These are phyloP conservation scores for Oscheius sp. DNA, from an alignment of 2,888 invertebrate species.

Conservation along the genomic window DNA sequence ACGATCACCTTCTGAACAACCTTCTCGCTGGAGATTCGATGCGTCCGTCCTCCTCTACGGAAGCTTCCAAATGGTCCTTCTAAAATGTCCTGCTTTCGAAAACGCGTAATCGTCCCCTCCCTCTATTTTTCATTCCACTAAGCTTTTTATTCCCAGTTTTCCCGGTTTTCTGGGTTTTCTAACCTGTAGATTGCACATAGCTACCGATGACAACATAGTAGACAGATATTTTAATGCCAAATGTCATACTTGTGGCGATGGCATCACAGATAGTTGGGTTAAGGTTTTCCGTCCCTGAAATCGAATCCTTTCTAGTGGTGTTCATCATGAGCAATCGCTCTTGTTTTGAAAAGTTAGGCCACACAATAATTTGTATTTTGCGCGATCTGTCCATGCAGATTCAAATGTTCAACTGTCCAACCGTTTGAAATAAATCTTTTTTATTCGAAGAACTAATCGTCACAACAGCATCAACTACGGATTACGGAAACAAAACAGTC, in stretches of 20 bases:
- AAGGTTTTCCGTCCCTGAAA: neutral
- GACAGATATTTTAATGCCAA: constrained; percentile 25
- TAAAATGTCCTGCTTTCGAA: neutral
- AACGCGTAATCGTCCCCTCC: constrained; percentile 1
- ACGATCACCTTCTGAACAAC: constrained; percentile 24
- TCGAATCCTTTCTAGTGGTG: neutral
- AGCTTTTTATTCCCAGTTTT: neutral
- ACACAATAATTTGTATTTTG: constrained; percentile 23
- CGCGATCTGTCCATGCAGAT: constrained; percentile 27
- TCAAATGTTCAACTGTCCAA: constrained; percentile 9
- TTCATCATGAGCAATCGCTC: constrained; percentile 16
- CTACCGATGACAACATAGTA: constrained; percentile 32
- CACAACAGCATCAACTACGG: neutral
- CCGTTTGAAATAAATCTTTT: constrained; percentile 31
- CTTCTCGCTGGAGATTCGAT: constrained; percentile 20
- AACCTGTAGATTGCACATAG: constrained; percentile 32
- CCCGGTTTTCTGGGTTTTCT: constrained; percentile 30
- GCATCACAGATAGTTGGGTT: constrained; percentile 1
- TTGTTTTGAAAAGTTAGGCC: constrained; percentile 18
- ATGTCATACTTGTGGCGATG: constrained; percentile 34
- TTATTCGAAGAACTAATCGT: neutral
- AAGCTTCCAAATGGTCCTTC: constrained; percentile 27
- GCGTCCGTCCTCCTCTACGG: constrained; percentile 21
- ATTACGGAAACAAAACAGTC: neutral
- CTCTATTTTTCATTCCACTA: constrained; percentile 3